These are phyloP conservation scores for Craterocephalus amniculus DNA, from an alignment of 2,797 vertebrate genomes.

Conservation along the genomic window DNA sequence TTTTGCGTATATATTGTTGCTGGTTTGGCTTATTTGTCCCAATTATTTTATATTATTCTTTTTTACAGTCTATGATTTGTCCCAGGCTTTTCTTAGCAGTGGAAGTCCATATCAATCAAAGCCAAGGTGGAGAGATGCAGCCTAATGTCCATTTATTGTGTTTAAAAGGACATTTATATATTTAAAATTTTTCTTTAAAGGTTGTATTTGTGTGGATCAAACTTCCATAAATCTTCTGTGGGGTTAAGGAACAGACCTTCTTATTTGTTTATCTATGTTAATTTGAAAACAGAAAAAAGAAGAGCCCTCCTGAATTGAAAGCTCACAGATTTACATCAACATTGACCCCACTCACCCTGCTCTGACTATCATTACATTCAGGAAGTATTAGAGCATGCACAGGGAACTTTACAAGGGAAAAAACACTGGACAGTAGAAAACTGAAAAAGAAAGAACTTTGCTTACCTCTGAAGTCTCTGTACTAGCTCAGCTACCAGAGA, in stretches of 20 bases:
- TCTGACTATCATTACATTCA: constrained; percentile 1
- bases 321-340: background rate
- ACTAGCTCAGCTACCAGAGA: constrained; percentile 92
- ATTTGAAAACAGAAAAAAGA: too few relatives aligned
- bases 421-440: background rate
- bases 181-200: background rate
- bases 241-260: too few relatives aligned
- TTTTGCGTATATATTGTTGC: background rate
- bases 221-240: background rate
- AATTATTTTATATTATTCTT: too few relatives aligned
- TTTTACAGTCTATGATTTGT: background rate
- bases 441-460: background rate
- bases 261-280: too few relatives aligned
- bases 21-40: background rate
- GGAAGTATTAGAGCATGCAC: constrained; percentile 1
- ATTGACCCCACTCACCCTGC: background rate
- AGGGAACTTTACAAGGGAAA: background rate
- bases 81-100: too few relatives aligned
- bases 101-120: background rate
- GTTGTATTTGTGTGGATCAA: background rate
- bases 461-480: constrained; percentile 93
- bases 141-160: background rate
- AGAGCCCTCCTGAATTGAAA: background rate
- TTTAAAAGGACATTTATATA: background rate
- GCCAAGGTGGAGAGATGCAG: background rate